Conservation (phyloP, 2,888 invertebrate genomes). For the Mermis nigrescens region DNA sequence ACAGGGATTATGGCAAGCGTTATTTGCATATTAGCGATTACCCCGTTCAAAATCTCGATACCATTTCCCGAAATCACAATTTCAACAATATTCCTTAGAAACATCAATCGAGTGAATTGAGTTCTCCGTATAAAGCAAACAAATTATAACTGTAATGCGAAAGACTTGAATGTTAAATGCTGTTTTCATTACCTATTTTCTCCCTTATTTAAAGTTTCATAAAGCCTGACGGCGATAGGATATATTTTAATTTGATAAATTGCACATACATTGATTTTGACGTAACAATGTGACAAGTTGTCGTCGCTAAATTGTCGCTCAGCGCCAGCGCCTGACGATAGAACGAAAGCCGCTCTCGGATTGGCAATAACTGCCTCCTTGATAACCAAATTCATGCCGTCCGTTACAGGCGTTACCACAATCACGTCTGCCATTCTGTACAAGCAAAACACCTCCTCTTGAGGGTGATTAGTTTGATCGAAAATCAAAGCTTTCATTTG, state of each 20-base stretch:
- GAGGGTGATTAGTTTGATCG: constrained; percentile 15
- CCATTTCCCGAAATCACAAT: too few species aligned
- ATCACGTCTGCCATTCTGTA: constrained; percentile 57
- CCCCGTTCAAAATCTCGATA: too few species aligned
- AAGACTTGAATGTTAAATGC: too few species aligned
- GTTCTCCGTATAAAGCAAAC: too few species aligned
- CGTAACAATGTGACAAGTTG: constrained; percentile 7
- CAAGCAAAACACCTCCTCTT: constrained; percentile 35
- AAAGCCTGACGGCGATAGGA: not conserved
- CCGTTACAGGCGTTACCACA: constrained; percentile 62
- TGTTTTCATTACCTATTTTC: too few species aligned
- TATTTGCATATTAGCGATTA: too few species aligned
- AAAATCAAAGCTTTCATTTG: constrained; percentile 1
- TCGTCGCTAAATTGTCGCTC: constrained; percentile 9
- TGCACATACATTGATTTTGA: not conserved
- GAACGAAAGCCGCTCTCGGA: constrained; percentile 61
- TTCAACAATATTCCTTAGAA: too few species aligned
- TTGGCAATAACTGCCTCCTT: constrained; percentile 72
- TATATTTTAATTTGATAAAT: too few species aligned
- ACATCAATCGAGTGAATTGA: too few species aligned
- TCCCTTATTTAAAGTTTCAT: too few species aligned
- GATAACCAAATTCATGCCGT: constrained; percentile 69
- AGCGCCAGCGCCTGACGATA: constrained; percentile 75
- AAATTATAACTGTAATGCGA: too few species aligned
- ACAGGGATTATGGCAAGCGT: too few species aligned